A percentile compares a stretch with the other conserved stretches of the same genome.
These are phyloP conservation scores for Synergus itoensis DNA, from an alignment of 2,888 invertebrate genomes.

Conservation along the genomic window DNA sequence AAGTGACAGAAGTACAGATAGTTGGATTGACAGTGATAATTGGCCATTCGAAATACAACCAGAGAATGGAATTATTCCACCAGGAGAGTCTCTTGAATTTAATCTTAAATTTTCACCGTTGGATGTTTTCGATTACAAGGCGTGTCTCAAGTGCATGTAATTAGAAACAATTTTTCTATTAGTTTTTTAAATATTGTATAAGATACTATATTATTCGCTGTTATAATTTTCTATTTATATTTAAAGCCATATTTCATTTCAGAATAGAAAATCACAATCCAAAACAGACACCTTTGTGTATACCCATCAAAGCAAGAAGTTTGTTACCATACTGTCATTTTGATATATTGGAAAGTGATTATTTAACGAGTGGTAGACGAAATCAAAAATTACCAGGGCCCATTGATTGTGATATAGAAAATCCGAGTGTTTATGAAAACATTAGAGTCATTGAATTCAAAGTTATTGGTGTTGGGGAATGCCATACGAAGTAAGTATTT, in stretches of 20 bases:
- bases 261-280: constrained; percentile 80
- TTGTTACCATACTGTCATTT: constrained; percentile 86
- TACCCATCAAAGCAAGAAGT: constrained; percentile 80
- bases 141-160: constrained; percentile 79
- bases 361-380: constrained; percentile 79
- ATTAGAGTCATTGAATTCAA: constrained; percentile 83
- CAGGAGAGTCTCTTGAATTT: constrained; percentile 77
- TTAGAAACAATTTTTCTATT: constrained; percentile 15
- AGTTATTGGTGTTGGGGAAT: constrained; percentile 82
- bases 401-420: constrained; percentile 68
- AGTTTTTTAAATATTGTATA: not conserved
- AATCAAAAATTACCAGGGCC: constrained; percentile 70
- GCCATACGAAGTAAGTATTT: constrained; percentile 78
- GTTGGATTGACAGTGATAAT: constrained; percentile 65
- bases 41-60: constrained; percentile 81
- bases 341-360: constrained; percentile 84
- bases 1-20: constrained; percentile 64
- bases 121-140: constrained; percentile 80
- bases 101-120: constrained; percentile 80
- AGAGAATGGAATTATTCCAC: constrained; percentile 76
- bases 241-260: not conserved
- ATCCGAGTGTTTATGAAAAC: constrained; percentile 76
- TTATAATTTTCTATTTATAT: not conserved
- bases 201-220: not conserved
- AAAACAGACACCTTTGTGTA: constrained; percentile 65